Evolutionary conservation across 2,113 vertebrate species (phyloP).

Genomic region (Centropus unirufus): DNA sequence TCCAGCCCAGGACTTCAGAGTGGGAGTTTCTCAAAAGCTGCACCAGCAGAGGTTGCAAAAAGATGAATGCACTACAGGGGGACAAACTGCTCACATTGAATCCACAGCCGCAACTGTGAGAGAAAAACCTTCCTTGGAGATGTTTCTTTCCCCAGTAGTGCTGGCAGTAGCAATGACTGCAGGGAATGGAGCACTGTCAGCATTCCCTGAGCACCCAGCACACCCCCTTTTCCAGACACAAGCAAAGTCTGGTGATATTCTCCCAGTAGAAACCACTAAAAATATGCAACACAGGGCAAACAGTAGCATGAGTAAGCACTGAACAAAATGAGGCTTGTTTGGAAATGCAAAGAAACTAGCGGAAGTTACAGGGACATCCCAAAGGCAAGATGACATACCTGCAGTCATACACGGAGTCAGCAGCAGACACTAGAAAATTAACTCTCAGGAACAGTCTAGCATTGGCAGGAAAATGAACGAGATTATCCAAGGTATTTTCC

Average conservation of each 20-base stretch:
- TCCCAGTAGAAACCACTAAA: neutral
- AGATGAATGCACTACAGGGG: slow-evolving; percentile 12
- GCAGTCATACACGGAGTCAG: slow-evolving; percentile 29
- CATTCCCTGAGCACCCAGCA: neutral
- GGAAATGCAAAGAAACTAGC: neutral
- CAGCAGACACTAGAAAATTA: slow-evolving; percentile 62
- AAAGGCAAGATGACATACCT: slow-evolving; percentile 55
- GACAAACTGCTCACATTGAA: neutral
- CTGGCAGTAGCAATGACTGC: neutral
- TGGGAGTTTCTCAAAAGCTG: neutral
- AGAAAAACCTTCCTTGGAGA: neutral
- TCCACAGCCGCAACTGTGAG: accelerated
- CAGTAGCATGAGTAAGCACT: neutral
- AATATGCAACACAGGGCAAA: neutral
- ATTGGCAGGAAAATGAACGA: slow-evolving; percentile 71
- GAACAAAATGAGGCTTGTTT: neutral
- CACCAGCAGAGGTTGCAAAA: neutral
- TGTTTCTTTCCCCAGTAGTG: accelerated
- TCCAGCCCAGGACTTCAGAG: neutral
- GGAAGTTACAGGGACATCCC: slow-evolving; percentile 35
- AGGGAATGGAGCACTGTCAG: neutral
- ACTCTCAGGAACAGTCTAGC: slow-evolving; percentile 52
- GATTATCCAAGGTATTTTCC: slow-evolving; percentile 72
- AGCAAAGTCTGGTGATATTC: neutral
- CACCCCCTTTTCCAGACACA: neutral